Percentiles rank a stretch among this genome's conserved stretches.
phyloP scores from a whole-genome alignment of 1,140 invertebrate species.

The Scaptomyza pallida region DNA sequence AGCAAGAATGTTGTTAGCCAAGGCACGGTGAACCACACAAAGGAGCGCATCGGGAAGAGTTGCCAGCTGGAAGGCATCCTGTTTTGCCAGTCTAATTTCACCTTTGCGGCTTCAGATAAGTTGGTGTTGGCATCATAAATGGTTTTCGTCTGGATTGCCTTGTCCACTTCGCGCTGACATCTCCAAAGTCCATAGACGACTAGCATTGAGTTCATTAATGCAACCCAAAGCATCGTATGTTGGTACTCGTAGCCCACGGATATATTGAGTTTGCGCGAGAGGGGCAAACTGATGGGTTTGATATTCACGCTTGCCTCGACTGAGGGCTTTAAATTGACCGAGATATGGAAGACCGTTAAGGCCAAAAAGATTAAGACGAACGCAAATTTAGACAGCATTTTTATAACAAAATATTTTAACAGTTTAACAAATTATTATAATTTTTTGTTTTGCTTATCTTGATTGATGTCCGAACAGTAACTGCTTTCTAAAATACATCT shows the following conservation, averaged over 20 bases:
- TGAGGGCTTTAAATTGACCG: conserved; percentile 38
- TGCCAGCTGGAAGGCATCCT: not conserved
- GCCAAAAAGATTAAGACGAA: conserved; percentile 32
- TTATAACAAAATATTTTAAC: not conserved
- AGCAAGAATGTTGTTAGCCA: conserved; percentile 46
- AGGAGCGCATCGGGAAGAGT: conserved; percentile 29
- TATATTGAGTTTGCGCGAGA: conserved; percentile 41
- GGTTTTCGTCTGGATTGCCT: not conserved
- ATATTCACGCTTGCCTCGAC: conserved; percentile 50
- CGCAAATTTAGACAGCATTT: conserved; percentile 42
- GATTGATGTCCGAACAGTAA: not conserved
- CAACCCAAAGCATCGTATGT: conserved; percentile 39
- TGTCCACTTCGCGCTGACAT: conserved; percentile 17
- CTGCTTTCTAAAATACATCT: not conserved
- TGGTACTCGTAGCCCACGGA: conserved; percentile 52
- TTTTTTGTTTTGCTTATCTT: not conserved
- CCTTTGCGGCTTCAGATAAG: conserved; percentile 33
- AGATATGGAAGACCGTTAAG: conserved; percentile 42
- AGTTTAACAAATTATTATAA: not conserved
- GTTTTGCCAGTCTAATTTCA: conserved; percentile 41
- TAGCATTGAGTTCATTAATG: conserved; percentile 42
- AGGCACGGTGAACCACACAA: conserved; percentile 29
- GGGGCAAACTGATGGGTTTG: conserved; percentile 20
- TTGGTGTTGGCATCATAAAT: not conserved
- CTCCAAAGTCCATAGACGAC: conserved; percentile 43